A percentile compares a stretch with the other conserved stretches of the same genome.
Conservation (phyloP, 2,888 invertebrate genomes). For the Epinotia bilunana region DNA sequence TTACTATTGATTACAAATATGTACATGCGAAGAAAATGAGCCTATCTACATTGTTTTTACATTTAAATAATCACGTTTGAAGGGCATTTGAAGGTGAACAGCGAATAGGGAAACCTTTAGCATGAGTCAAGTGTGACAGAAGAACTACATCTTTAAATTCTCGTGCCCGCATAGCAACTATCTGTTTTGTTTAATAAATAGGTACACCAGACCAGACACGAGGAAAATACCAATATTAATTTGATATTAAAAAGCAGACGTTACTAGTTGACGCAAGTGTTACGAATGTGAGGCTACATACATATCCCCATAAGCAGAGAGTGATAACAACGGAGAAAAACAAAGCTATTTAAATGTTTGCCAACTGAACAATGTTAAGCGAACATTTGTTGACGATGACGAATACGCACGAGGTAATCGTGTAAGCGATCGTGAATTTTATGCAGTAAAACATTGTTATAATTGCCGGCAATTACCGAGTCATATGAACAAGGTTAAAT, state of each 20-base stretch:
- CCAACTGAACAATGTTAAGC: constrained; percentile 21
- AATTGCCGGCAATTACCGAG: constrained; percentile 54
- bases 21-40: constrained; percentile 20
- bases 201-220: background rate
- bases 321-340: constrained; percentile 27
- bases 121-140: background rate
- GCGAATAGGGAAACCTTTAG: constrained; percentile 41
- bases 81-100: constrained; percentile 68
- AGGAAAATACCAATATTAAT: constrained; percentile 15
- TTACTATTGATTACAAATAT: background rate
- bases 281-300: background rate
- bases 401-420: constrained; percentile 4
- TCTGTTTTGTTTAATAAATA: background rate
- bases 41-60: constrained; percentile 7
- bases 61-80: constrained; percentile 45
- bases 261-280: constrained; percentile 29
- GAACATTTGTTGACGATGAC: constrained; percentile 34
- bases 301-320: constrained; percentile 21
- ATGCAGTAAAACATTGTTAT: constrained; percentile 63
- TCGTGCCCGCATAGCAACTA: constrained; percentile 9
- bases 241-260: constrained; percentile 18
- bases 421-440: constrained; percentile 63
- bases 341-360: constrained; percentile 32
- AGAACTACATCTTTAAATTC: background rate
- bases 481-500: constrained; percentile 66